Percentiles rank a stretch among this genome's conserved stretches.
These are phyloP conservation scores for Semicossyphus pulcher DNA, from an alignment of 2,113 vertebrate species.

Conservation along the genomic window DNA sequence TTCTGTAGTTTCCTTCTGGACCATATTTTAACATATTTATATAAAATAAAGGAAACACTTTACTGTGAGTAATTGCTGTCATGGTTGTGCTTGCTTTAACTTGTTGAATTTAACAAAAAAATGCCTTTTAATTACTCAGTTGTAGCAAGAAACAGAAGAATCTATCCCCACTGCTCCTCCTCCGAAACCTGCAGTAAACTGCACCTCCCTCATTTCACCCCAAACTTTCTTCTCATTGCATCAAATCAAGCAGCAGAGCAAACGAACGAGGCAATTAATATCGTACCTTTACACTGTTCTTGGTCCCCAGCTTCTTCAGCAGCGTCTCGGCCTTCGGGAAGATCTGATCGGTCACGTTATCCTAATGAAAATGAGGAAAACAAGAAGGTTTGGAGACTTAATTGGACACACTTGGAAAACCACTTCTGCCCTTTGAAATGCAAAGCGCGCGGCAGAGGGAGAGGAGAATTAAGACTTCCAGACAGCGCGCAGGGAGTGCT, in stretches of 20 bases:
- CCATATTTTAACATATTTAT: no score
- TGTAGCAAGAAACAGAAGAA: no score
- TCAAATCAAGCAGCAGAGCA: background rate
- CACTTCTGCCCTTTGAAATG: constrained; percentile 72
- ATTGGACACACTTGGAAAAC: constrained; percentile 78
- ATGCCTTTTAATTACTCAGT: no score
- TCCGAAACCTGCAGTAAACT: no score
- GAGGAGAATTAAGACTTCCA: constrained; percentile 54
- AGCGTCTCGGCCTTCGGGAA: constrained; percentile 73
- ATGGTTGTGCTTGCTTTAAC: no score
- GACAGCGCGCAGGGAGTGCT: constrained; percentile 32
- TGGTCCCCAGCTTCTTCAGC: constrained; percentile 91
- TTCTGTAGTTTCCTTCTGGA: no score
- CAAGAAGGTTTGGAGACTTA: constrained; percentile 56
- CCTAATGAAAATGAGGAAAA: constrained; percentile 68
- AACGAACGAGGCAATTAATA: constrained; percentile 9
- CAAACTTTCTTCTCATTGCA: constrained; percentile 8
- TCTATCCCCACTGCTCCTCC: no score
- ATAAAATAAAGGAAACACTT: no score
- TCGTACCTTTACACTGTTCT: constrained; percentile 91
- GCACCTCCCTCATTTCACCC: constrained; percentile 3
- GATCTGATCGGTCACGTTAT: constrained; percentile 72
- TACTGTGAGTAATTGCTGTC: no score
- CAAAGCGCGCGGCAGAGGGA: constrained; percentile 58
- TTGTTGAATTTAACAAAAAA: no score